phyloP scores from a whole-genome alignment of 2,797 vertebrate species.

The Rhynchotus rufescens region DNA sequence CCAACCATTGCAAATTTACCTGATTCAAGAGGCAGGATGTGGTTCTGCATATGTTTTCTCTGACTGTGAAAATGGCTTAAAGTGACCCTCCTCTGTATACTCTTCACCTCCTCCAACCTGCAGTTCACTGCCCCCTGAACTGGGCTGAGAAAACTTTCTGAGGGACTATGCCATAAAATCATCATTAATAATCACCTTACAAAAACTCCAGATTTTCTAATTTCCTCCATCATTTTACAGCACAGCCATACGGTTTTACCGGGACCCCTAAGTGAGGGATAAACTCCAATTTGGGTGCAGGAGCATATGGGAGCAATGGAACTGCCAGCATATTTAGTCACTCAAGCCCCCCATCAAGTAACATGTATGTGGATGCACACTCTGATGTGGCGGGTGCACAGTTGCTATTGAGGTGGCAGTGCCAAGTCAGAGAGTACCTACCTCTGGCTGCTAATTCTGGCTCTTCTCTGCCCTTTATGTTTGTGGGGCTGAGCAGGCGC shows the following conservation, averaged over 20 bases:
- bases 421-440: background rate
- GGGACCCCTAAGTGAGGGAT: background rate
- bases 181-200: constrained; percentile 21
- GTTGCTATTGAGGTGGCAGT: background rate
- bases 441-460: background rate
- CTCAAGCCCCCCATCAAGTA: background rate
- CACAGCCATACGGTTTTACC: background rate
- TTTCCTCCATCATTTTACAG: constrained; percentile 33
- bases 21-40: background rate
- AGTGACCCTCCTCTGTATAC: fast-evolving
- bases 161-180: constrained; percentile 19
- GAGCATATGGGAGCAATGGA: constrained; percentile 2
- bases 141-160: constrained; percentile 13
- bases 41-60: background rate
- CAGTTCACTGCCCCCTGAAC: background rate
- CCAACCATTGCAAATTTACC: background rate
- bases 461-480: background rate
- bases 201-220: constrained; percentile 22
- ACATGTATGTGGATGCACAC: background rate
- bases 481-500: background rate
- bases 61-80: background rate
- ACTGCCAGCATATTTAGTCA: background rate
- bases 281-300: background rate
- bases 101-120: fast-evolving
- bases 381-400: background rate